Evolutionary conservation across 2,797 vertebrate species (phyloP), one percentile per base, ranked within the genome.

Genomic region (Catostomus latipinnis): DNA sequence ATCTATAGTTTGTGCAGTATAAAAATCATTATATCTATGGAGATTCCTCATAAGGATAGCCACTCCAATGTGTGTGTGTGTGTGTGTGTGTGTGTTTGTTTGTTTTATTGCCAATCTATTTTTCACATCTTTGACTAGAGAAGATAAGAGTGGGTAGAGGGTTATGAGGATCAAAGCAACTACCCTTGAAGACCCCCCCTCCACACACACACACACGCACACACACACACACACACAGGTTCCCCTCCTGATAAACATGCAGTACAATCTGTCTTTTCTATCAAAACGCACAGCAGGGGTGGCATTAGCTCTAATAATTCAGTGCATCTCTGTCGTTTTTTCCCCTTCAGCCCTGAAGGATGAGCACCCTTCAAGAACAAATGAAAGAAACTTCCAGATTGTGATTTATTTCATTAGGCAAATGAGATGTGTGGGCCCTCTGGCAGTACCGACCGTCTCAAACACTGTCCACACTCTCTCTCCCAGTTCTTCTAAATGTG

Each of bases 381-480:
- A 82, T 74, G 80, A 90, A 87, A 84, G 89, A 84, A 89, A 90
- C 84, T 88, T 91, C 87, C 89, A 92, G 83, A 89, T 88, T 90
- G 88, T 91, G 89, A 93, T 93, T 93, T 93, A 93, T 91, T 93
- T 91, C 87, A 93, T 93, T 92, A 93, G 80, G 89, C 91, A 92
- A 94, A 93, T 93, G 89, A 93, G 90, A 92, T 90, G 89, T 89
- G 85, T 80, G 81, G 88, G 82, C 88, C 93, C 89, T 82, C 74
- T 66, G 76, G 90, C 91, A 84, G 78, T 78, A 80, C 87, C 75
- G 80, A 89, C 90, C 87, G 84, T 91, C 82, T 88, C 86, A 85
- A 34, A 86, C 71, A n/a, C 87, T 90, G 88, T 87, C 86, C 85
- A 85, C 83, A 76, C 62, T 83, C 83, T 88, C 34, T 34, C 81